Base-by-base conservation (phyloP, 2,113 vertebrate species). In the Panurus biarmicus region DNA sequence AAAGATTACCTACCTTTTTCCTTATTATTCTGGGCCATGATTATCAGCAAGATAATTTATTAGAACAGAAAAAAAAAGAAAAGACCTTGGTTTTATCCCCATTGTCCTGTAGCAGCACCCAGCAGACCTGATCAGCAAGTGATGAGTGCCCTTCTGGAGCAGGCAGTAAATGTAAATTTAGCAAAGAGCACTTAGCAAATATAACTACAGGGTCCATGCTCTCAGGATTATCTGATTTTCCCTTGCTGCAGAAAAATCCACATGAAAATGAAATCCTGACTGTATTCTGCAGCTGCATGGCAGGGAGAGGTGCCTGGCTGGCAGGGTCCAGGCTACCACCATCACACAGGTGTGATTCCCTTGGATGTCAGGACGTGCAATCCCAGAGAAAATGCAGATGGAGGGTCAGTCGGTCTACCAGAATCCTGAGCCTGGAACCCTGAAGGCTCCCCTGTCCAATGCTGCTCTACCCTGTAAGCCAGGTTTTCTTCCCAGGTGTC, bases 121-220 rank as follows among this genome's bases (percentile, higher is more conserved):
- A 73, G 58, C 25, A 86, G 53, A 51, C 28, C 71, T 56, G 62
- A 94, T 73, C 38, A 76, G 67, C 62, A 70, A 76, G 15, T 36
- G 47, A 61, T 20, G 7, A 86, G 56, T 24, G 60, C 62, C 50
- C 81, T 94, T 89, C 58, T 5, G 20, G 62, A 91, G 51, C 31
- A 80, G n/a, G 60, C 17, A 67, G 71, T 29, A 83, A 94, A 95
- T 19, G 54, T 45, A 82, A 70, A 91, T 90, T 87, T 71, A 79
- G 71, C 56, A 80, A 67, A 94, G 58, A 83, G 75, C 50, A 87
- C 72, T 95, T 83, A 95, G 31, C 64, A 91, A 95, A 94, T 64
- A 26, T 22, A 94, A 95, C 86, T 51, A 62, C 48, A 74, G 12
- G 18, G 57, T 44, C 67, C 66, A 12, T 5, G 28, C 53, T 87